Evolutionary conservation across 2,113 vertebrate species (phyloP), one percentile per base, ranked within the genome.

Genomic region (Misgurnus mizolepis): DNA sequence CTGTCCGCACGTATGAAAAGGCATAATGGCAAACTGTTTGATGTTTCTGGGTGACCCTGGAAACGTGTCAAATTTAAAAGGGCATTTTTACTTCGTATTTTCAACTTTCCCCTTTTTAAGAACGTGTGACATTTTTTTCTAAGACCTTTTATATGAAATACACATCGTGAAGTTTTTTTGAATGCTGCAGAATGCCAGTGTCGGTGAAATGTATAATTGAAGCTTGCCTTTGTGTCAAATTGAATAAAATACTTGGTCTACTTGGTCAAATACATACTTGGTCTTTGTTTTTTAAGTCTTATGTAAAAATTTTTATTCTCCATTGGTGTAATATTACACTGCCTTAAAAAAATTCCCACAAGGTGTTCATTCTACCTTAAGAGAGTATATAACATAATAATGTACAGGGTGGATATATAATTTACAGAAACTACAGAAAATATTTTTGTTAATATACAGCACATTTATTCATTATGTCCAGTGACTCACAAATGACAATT

Each of bases 1-100:
- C 96, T 6, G 92, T 97, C 76, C 97, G 97, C 72, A 95, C 95
- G 4, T 99, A 98, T 66, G 96, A 99, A 88, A 99, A 98, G 90
- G 96, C 95, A 4, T 98, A 94, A 90, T 58, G 75, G 80, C 74
- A 67, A 76, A 71, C 75, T 0, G 41, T 41, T 4, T 2, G 67
- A 83, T 62, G 67, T 43, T 76, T 85, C 80, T 50, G 67, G 70
- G 62, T 66, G 64, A 67, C 81, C 74, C 86, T 81, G 76, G 67
- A 69, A 56, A 82, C 62, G 85, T 82, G 53, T 81, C 85, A 74
- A 80, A 72, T 80, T 34, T 80, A 55, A 22, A 76, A 73, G 79
- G 81, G 80, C 71, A 82, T 87, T 88, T 82, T 85, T 88, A 76
- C 34, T 60, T 70, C 67, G 41, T 77, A 64, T 72, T 79, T 67